phyloP scores from a whole-genome alignment of 92 coral and sea anemone species.

The Epizoanthus illoricatus region DNA sequence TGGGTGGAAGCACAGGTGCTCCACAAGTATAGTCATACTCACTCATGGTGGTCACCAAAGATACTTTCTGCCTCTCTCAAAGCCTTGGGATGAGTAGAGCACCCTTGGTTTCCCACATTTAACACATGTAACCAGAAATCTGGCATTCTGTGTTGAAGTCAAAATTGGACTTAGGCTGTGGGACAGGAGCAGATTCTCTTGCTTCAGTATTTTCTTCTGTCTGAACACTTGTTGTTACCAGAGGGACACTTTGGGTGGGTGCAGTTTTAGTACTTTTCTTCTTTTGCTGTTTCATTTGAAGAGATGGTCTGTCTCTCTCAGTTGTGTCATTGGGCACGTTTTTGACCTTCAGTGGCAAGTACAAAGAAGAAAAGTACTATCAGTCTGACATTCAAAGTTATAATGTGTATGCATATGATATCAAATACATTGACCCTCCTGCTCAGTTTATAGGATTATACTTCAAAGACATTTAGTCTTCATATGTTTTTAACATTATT shows the following conservation, averaged over 20 bases:
- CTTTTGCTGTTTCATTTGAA: constrained; percentile 14
- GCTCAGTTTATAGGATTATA: background rate
- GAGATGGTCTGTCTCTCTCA: constrained; percentile 39
- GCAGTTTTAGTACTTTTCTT: background rate
- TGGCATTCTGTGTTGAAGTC: constrained; percentile 39
- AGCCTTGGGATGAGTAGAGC: constrained; percentile 30
- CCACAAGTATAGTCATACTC: constrained; percentile 45
- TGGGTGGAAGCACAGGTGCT: constrained; percentile 38
- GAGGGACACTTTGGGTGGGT: too few species aligned
- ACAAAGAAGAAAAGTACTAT: background rate
- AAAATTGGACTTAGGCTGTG: too few species aligned
- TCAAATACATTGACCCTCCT: background rate
- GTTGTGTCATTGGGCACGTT: constrained; percentile 13
- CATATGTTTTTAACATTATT: background rate
- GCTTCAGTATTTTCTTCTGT: background rate
- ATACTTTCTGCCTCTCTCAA: constrained; percentile 30
- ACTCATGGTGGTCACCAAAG: constrained; percentile 4
- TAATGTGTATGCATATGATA: background rate
- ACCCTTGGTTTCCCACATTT: constrained; percentile 43
- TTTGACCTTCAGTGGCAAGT: background rate
- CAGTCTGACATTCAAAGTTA: background rate
- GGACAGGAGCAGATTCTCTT: background rate
- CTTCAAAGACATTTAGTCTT: background rate
- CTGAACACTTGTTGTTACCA: too few species aligned
- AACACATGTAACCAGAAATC: constrained; percentile 26